Conservation (phyloP, 2,797 vertebrate genomes). For the Eleutherodactylus coqui region DNA sequence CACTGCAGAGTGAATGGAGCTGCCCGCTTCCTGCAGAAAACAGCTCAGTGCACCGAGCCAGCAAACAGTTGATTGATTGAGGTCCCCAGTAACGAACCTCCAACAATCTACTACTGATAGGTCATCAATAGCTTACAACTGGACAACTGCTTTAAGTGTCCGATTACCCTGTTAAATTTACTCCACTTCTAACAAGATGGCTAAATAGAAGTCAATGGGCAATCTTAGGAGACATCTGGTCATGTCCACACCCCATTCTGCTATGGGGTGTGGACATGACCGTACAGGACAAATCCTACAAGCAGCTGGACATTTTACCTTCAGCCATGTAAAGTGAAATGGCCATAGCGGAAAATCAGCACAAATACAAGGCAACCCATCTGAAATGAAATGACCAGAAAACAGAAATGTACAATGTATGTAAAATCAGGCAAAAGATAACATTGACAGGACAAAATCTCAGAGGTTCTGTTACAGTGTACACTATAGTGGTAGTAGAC, state of each 20-base stretch:
- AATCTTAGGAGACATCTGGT: background rate
- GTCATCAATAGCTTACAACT: too few species aligned
- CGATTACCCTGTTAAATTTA: too few species aligned
- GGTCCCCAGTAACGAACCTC: too few species aligned
- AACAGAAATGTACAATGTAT: background rate
- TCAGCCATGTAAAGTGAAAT: background rate
- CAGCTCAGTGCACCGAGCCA: too few species aligned
- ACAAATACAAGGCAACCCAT: background rate
- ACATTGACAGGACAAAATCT: background rate
- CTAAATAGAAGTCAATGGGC: background rate
- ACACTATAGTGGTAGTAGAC: background rate
- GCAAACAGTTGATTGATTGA: too few species aligned
- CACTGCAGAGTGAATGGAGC: too few species aligned
- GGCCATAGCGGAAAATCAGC: background rate
- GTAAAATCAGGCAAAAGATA: background rate
- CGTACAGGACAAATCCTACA: background rate
- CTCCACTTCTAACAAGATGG: too few species aligned
- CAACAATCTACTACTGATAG: too few species aligned
- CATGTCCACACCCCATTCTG: too few species aligned
- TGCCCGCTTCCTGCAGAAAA: too few species aligned
- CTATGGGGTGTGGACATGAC: background rate
- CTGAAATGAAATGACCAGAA: background rate
- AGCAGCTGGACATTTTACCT: background rate
- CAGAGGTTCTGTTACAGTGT: background rate
- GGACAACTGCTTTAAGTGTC: too few species aligned